These are phyloP conservation scores for Drosophila biarmipes DNA, from an alignment of 1,140 invertebrate species.

Conservation along the genomic window DNA sequence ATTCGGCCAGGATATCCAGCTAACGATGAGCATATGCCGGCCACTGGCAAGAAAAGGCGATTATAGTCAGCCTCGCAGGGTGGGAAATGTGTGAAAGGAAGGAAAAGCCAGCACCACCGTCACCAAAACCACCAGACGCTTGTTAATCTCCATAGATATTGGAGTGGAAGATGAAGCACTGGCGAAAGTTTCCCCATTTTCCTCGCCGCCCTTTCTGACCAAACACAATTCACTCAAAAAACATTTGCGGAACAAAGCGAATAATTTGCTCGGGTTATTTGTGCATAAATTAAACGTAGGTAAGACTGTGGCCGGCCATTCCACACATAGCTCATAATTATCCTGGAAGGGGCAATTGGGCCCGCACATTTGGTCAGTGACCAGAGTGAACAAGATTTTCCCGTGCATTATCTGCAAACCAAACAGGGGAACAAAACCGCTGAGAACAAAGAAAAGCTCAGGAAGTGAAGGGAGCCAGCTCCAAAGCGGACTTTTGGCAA, in stretches of 20 bases:
- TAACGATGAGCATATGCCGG: constrained; percentile 52
- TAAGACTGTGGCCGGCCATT: constrained; percentile 25
- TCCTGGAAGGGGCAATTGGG: constrained; percentile 19
- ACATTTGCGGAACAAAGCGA: constrained; percentile 71
- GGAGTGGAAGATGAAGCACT: constrained; percentile 24
- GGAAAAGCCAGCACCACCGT: constrained; percentile 11
- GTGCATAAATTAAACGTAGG: constrained; percentile 56
- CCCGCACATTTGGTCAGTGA: constrained; percentile 40
- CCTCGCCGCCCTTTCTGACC: background rate
- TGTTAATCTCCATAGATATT: constrained; percentile 44
- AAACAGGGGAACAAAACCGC: constrained; percentile 36
- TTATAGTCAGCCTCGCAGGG: constrained; percentile 33
- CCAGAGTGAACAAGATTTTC: constrained; percentile 68
- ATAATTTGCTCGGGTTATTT: constrained; percentile 73
- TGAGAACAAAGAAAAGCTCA: constrained; percentile 26
- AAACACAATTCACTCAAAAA: constrained; percentile 47
- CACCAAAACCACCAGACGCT: constrained; percentile 33
- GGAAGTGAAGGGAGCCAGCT: background rate
- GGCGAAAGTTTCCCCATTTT: constrained; percentile 25
- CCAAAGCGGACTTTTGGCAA: constrained; percentile 64
- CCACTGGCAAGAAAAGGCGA: constrained; percentile 58
- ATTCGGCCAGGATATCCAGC: constrained; percentile 32
- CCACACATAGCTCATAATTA: constrained; percentile 77
- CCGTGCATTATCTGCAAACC: constrained; percentile 64
- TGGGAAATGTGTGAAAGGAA: constrained; percentile 1